Conservation (phyloP, 2,797 vertebrate genomes). For the Galago senegalensis region DNA sequence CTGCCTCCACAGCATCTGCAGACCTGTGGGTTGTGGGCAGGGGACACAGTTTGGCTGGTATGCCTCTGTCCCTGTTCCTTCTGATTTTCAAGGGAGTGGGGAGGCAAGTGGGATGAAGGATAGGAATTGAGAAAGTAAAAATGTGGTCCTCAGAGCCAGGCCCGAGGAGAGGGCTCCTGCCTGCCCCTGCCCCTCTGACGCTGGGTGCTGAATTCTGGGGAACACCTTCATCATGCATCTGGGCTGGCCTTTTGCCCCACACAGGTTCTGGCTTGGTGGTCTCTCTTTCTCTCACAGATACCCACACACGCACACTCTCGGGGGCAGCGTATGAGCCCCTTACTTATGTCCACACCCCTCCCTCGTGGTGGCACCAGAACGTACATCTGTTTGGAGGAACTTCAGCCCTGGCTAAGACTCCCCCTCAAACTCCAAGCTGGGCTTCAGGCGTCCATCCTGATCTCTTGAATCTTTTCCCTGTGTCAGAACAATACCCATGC, state of each 20-base stretch:
- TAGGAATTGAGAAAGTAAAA: slow-evolving; percentile 83
- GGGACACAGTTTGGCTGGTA: not conserved
- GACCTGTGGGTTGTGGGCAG: not conserved
- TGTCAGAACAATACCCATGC: not conserved
- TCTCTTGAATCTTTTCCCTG: slow-evolving; percentile 1
- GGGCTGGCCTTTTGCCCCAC: not conserved
- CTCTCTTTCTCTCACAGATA: not conserved
- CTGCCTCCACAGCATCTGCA: not conserved
- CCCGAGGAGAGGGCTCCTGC: slow-evolving; percentile 81
- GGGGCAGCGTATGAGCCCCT: not conserved
- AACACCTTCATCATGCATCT: slow-evolving; percentile 49
- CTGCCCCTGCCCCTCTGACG: slow-evolving; percentile 82
- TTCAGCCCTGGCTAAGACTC: not conserved
- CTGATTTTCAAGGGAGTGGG: slow-evolving; percentile 54
- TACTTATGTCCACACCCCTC: not conserved
- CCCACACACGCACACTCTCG: not conserved
- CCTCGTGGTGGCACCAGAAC: not conserved
- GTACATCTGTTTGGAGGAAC: not conserved
- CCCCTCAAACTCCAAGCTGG: not conserved
- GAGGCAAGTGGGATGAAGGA: slow-evolving; percentile 58
- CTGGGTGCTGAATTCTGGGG: slow-evolving; percentile 85
- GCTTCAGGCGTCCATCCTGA: accelerated
- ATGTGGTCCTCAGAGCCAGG: slow-evolving; percentile 80
- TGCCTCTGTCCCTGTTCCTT: too few species aligned
- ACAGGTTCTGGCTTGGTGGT: not conserved